Conservation (phyloP, 2,888 invertebrate species). For the Drosophila differens region DNA sequence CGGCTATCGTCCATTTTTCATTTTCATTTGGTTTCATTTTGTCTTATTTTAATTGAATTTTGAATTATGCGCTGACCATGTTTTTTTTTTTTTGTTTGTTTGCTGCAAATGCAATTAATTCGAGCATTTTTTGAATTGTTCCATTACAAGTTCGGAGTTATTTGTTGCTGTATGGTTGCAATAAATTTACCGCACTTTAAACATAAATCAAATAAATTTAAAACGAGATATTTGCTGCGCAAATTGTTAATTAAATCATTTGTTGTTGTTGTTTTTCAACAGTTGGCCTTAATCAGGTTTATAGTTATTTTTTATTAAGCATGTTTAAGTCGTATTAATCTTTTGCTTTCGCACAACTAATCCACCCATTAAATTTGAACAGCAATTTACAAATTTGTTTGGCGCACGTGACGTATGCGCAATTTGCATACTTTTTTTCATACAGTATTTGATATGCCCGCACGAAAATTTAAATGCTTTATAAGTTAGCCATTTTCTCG, state of each 20-base stretch:
- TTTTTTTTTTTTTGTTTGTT: slow-evolving; percentile 23
- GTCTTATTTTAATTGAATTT: slow-evolving; percentile 79
- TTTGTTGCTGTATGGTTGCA: slow-evolving; percentile 42
- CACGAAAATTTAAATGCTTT: slow-evolving; percentile 25
- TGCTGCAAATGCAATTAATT: slow-evolving; percentile 76
- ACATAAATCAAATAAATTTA: slow-evolving; percentile 72
- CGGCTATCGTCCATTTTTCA: slow-evolving; percentile 13
- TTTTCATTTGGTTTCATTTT: slow-evolving; percentile 36
- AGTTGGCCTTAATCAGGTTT: slow-evolving; percentile 21
- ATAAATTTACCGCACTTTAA: slow-evolving; percentile 64
- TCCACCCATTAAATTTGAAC: slow-evolving; percentile 8
- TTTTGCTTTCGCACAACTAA: slow-evolving; percentile 18
- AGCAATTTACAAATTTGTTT: slow-evolving; percentile 26
- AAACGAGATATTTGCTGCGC: slow-evolving; percentile 19
- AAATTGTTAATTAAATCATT: slow-evolving; percentile 69
- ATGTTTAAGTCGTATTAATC: slow-evolving; percentile 38
- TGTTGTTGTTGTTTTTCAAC: slow-evolving; percentile 1
- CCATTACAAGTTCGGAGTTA: slow-evolving; percentile 40
- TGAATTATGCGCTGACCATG: slow-evolving; percentile 68
- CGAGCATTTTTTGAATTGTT: slow-evolving; percentile 68
- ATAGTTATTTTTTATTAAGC: not conserved
- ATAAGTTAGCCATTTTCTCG: not conserved
- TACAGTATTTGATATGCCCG: slow-evolving; percentile 16
- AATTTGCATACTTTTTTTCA: slow-evolving; percentile 39
- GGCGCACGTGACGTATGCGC: slow-evolving; percentile 49